phyloP scores from a whole-genome alignment of 1,140 invertebrate genomes.

The Metaphire vulgaris region DNA sequence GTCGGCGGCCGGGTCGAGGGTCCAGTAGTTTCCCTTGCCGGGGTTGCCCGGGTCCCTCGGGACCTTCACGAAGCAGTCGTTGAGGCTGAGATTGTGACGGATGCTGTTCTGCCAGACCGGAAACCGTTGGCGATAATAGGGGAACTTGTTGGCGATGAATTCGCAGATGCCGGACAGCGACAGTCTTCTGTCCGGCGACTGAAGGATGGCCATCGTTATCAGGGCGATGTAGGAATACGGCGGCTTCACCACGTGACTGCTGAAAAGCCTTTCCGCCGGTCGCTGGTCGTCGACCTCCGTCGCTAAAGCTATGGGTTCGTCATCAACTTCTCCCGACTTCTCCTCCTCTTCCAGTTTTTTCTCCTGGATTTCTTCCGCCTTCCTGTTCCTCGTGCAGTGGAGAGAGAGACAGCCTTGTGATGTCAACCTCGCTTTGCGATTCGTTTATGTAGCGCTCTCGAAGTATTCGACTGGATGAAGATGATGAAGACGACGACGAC shows the following conservation, averaged over 20 bases:
- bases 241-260: slow-evolving; percentile 43
- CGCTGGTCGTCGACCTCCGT: too few species aligned
- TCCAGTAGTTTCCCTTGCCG: slow-evolving; percentile 94
- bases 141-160: slow-evolving; percentile 97
- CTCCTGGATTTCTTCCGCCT: too few species aligned
- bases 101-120: slow-evolving; percentile 65
- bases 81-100: slow-evolving; percentile 77
- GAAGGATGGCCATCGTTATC: slow-evolving; percentile 73
- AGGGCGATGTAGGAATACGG: slow-evolving; percentile 86
- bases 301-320: too few species aligned
- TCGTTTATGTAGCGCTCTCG: too few species aligned
- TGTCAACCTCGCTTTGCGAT: too few species aligned
- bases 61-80: slow-evolving; percentile 65
- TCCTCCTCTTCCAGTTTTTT: too few species aligned
- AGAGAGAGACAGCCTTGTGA: too few species aligned
- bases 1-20: slow-evolving; percentile 87
- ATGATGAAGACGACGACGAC: too few species aligned
- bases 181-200: slow-evolving; percentile 48
- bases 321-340: too few species aligned
- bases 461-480: too few species aligned
- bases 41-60: slow-evolving; percentile 71
- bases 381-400: too few species aligned
- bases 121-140: slow-evolving; percentile 77
- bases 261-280: slow-evolving; percentile 43
- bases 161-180: slow-evolving; percentile 98